These are phyloP conservation scores for Cryptotis parvus DNA, from an alignment of 2,113 vertebrate genomes.

Conservation along the genomic window DNA sequence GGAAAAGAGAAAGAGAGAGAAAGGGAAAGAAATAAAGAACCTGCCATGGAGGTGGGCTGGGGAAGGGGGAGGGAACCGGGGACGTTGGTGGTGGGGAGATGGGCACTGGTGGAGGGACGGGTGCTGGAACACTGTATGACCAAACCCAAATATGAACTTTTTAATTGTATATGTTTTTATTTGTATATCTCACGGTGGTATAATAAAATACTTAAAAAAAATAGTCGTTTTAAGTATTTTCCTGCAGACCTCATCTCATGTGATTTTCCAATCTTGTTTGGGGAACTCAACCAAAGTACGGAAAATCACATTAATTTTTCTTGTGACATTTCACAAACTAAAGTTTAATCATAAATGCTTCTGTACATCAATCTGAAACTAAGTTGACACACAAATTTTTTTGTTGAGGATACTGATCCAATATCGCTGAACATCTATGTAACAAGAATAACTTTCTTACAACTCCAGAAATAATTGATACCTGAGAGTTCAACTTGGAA, in stretches of 20 bases:
- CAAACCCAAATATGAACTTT: too few relatives aligned
- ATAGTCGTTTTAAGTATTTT: too few relatives aligned
- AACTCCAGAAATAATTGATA: not conserved
- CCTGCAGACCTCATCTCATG: not conserved
- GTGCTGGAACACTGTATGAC: too few relatives aligned
- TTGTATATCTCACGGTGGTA: too few relatives aligned
- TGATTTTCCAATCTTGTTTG: not conserved
- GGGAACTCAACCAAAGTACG: not conserved
- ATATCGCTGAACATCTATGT: not conserved
- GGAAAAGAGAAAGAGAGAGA: too few relatives aligned
- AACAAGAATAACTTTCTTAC: not conserved
- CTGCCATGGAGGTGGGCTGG: too few relatives aligned
- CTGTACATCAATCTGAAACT: not conserved
- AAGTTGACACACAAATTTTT: not conserved
- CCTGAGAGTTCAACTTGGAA: not conserved
- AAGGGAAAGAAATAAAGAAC: too few relatives aligned
- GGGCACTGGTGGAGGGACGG: too few relatives aligned
- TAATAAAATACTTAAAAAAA: too few relatives aligned
- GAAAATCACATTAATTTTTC: not conserved
- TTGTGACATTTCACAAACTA: conserved; percentile 41
- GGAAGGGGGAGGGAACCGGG: too few relatives aligned
- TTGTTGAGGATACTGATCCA: not conserved
- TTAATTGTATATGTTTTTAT: too few relatives aligned
- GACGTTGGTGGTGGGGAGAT: too few relatives aligned
- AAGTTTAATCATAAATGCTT: conserved; percentile 7